phyloP scores from a whole-genome alignment of 2,797 vertebrate genomes.

The Philypnodon macrostomus region DNA sequence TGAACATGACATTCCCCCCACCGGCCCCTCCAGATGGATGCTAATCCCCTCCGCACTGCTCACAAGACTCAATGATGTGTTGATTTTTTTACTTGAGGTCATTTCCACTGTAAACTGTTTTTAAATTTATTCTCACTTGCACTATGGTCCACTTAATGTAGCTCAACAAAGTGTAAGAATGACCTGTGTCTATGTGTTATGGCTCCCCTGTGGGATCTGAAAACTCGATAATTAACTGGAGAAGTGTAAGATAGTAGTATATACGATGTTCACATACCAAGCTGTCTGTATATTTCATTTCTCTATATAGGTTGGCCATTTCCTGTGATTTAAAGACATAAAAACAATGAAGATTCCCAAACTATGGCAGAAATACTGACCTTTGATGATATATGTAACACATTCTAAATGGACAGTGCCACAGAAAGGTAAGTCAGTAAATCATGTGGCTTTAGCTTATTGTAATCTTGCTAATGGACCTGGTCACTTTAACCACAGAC shows the following conservation, averaged over 20 bases:
- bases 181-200: background rate
- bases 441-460: constrained; percentile 6
- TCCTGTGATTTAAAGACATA: too few relatives aligned
- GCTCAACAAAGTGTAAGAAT: constrained; percentile 4
- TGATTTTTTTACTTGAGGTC: constrained; percentile 46
- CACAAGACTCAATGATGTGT: constrained; percentile 35
- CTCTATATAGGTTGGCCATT: too few relatives aligned
- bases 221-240: constrained; percentile 1
- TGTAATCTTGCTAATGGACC: constrained; percentile 11
- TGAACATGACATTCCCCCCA: constrained; percentile 66
- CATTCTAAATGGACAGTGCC: constrained; percentile 1
- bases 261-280: too few relatives aligned
- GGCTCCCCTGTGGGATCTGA: constrained; percentile 2
- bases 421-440: constrained; percentile 1
- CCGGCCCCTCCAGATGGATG: constrained; percentile 47
- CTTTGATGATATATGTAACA: background rate
- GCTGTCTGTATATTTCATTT: too few relatives aligned
- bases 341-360: background rate
- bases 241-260: too few relatives aligned
- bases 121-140: constrained; percentile 6
- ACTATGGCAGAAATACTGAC: background rate
- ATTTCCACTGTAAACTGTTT: constrained; percentile 34
- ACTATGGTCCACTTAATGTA: constrained; percentile 19
- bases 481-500: background rate
- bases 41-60: constrained; percentile 56